Base-by-base conservation (phyloP, 2,113 vertebrate species). In the Nothobranchius kuhntae region DNA sequence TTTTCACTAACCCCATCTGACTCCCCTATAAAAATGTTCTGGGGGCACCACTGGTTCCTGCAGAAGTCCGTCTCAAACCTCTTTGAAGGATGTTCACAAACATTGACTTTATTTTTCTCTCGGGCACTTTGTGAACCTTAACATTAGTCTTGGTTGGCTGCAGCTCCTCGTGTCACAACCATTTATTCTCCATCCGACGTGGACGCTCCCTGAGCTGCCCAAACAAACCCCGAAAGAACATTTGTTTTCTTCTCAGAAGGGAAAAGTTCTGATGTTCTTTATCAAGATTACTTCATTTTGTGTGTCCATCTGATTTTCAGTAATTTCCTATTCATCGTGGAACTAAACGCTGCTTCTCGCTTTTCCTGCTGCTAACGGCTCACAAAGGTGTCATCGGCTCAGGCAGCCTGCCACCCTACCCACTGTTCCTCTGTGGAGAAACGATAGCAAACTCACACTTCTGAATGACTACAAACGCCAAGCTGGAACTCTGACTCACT, bases 81-180 rank as follows among this genome's bases (percentile, higher is more conserved):
- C 58, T 65, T 71, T 62, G 78, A 68, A 53, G 53, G 40, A 36
- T 45, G 53, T 56, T 45, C n/a, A 53, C 38, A 51, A 79, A 50
- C 55, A 73, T 65, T 79, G 21, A 53, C 74, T 80, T 61, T 75
- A 76, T 71, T 81, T 71, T 65, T 72, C 83, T 80, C 69, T 3
- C 0, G 82, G 77, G 79, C 84, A 76, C 80, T 78, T 40, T 7
- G 40, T 78, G 82, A 86, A 87, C 87, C 81, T 83, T 73, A 42
- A 73, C 75, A 82, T 91, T 88, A 89, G 77, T 87, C 66, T 53
- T 7, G 83, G 84, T 80, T 47, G 85, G 68, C 86, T 74, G 84
- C 81, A 56, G 68, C 5, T 80, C 78, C 78, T 84, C 81, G 24
- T 80, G 89, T 90, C 88, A 88, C 84, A 86, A 86, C 72, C 57